Base-by-base conservation (phyloP, 2,113 vertebrate genomes). In the Lepus timidus region DNA sequence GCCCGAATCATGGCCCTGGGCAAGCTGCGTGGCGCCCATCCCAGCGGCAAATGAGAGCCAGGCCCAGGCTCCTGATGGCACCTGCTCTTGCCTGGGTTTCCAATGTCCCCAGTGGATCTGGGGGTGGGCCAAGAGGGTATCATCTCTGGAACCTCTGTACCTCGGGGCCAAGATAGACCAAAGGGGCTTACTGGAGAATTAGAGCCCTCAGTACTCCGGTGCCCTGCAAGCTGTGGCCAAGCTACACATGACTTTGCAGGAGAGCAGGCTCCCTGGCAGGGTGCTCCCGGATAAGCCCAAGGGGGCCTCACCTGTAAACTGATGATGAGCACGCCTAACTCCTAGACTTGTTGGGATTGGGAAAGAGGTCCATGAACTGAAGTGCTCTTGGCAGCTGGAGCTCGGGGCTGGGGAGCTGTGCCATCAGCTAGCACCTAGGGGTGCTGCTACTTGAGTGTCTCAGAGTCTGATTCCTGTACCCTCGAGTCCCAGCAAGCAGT, bases 21-120 rank as follows among this genome's bases (percentile, higher is more conserved):
- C 91, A 90, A 96, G 78, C 51, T 94, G 90, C 84, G 89, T 90
- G 83, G 88, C 39, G 44, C 33, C 85, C 93, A 95, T 70, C 95
- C 95, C 96, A 91, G 90, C 86, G 84, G 87, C 89, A 96, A 96
- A 92, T 96, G 90, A 97, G 97, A 96, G 81, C 76, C 96, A 97
- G 87, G 67, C 80, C 67, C 83, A 33, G 73, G 84, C 33, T 95
- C 84, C 90, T 79, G 73, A 87, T 93, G 96, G 36, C 95, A 97
- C 97, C 93, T 96, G 97, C 79, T 96, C 49, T 93, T 90, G 65
- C 44, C 84, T 79, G 76, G 67, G 52, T 71, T 44, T 92, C 61
- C 14, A 23, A 25, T 52, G 70, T 88, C 68, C 71, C 51, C 49
- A 74, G 23, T 91, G 81, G 62, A 71, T 95, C 71, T 87, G 62